Evolutionary conservation across 1,140 invertebrate species (phyloP), one percentile per base, ranked within the genome.

Genomic region (Agraylea sexmaculata): DNA sequence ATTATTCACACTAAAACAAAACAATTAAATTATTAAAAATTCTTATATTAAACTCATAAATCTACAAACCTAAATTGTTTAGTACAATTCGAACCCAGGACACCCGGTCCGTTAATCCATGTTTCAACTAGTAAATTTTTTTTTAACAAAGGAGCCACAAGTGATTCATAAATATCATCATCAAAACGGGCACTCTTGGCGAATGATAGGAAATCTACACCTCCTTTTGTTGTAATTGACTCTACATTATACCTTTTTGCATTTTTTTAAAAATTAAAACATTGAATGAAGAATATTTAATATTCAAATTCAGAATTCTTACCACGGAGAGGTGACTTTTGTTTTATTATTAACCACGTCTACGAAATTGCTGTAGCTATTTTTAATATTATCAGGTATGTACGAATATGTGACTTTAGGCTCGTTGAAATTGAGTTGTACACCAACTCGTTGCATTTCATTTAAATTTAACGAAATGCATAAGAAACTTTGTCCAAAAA

Each of bases 401-500:
- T 75, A 65, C 29, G 58, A 62, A 32, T 66, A 67, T 50, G 77
- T 83, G 19, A 83, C 66, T 16, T 73, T 64, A 5, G 86, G 81
- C 50, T 86, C 71, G 52, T 87, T 88, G 55, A 76, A 86, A 47
- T 76, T 73, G 18, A 90, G 56, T 51, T 85, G 79, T 30, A 64
- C 57, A 3, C 80, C 83, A 32, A 91, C 73, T 43, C 69, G 67
- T 52, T 89, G 71, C 20, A 88, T 57, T 31, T 79, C 70, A 15
- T 65, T 56, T 0, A 66, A 54, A 25, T 72, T 65, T 4, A 90
- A 61, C 1, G 80, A 82, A 21, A 94, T 68, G 57, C 91, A 96
- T 0, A 95, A 62, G 46, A 91, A 82, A 21, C 78, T 83, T 60
- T 96, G 92, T 0, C 90, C 91, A 61, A 82, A 86, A 8, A 62